phyloP scores from a whole-genome alignment of 2,797 vertebrate genomes.

The Squalus acanthias region DNA sequence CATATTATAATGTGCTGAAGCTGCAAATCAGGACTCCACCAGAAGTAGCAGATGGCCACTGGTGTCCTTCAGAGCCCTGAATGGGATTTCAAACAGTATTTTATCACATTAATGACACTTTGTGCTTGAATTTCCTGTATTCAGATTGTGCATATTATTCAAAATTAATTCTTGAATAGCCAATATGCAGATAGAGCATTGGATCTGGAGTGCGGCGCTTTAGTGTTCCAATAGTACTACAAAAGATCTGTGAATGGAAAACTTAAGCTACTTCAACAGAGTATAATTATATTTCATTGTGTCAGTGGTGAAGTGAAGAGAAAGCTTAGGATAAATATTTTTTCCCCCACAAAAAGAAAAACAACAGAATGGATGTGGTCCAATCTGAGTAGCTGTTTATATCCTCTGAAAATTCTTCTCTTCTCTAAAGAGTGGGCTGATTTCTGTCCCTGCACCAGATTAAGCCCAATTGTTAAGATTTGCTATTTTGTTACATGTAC shows the following conservation, averaged over 20 bases:
- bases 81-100: conserved; percentile 35
- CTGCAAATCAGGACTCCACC: conserved; percentile 35
- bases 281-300: conserved; percentile 9
- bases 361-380: neutral
- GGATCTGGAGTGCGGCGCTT: neutral
- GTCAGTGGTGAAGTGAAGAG: neutral
- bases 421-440: neutral
- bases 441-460: neutral
- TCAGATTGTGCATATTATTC: conserved; percentile 29
- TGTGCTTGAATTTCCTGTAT: conserved; percentile 25
- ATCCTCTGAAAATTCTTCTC: conserved; percentile 12
- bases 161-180: conserved; percentile 31
- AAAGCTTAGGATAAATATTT: conserved; percentile 13
- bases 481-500: neutral
- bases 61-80: conserved; percentile 32
- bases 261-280: neutral
- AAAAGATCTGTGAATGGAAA: neutral
- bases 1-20: conserved; percentile 30
- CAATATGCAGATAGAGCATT: neutral
- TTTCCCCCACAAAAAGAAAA: neutral
- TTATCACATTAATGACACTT: conserved; percentile 34
- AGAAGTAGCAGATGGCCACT: conserved; percentile 33
- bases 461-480: neutral
- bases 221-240: neutral
- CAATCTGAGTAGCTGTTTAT: neutral